Evolutionary conservation across 1,140 invertebrate genomes (phyloP).

Genomic region (Drosophila melanica): DNA sequence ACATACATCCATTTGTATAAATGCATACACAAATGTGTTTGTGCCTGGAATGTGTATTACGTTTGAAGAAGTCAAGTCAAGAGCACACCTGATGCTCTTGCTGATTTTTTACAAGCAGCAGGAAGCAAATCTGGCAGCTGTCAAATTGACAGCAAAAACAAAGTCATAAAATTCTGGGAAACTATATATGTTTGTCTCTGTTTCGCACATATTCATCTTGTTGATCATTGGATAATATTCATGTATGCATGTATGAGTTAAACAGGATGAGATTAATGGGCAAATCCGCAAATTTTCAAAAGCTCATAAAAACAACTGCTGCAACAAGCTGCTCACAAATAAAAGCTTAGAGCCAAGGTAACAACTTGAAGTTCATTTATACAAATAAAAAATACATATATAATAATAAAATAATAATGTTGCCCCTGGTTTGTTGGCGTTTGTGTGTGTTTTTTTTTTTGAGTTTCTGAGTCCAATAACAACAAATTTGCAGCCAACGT

Average conservation of each 20-base stretch:
- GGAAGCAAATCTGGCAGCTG: slow-evolving; percentile 39
- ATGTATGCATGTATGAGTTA: slow-evolving; percentile 3
- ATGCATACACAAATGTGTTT: slow-evolving; percentile 3
- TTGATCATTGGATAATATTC: slow-evolving; percentile 8
- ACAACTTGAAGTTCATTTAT: slow-evolving; percentile 45
- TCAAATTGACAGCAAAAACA: slow-evolving; percentile 39
- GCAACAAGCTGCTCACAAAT: slow-evolving; percentile 36
- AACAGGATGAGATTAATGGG: slow-evolving; percentile 42
- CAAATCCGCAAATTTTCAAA: slow-evolving; percentile 33
- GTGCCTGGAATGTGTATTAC: slow-evolving; percentile 20
- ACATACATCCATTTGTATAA: slow-evolving; percentile 6
- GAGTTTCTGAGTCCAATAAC: slow-evolving; percentile 44
- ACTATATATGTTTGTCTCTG: slow-evolving; percentile 37
- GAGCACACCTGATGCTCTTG: slow-evolving; percentile 32
- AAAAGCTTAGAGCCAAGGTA: slow-evolving; percentile 44
- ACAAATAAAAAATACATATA: slow-evolving; percentile 32
- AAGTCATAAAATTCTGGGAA: slow-evolving; percentile 37
- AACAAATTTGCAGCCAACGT: slow-evolving; percentile 69
- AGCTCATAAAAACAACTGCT: slow-evolving; percentile 32
- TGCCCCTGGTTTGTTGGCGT: slow-evolving; percentile 41
- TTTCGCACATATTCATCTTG: slow-evolving; percentile 13
- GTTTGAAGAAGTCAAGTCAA: slow-evolving; percentile 6
- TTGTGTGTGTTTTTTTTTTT: slow-evolving; percentile 16
- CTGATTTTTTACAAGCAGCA: slow-evolving; percentile 14
- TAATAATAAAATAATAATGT: slow-evolving; percentile 43